A percentile compares a stretch with the other conserved stretches of the same genome.
phyloP scores from a whole-genome alignment of 2,888 invertebrate genomes.

The Pseudolycoriella hygida region DNA sequence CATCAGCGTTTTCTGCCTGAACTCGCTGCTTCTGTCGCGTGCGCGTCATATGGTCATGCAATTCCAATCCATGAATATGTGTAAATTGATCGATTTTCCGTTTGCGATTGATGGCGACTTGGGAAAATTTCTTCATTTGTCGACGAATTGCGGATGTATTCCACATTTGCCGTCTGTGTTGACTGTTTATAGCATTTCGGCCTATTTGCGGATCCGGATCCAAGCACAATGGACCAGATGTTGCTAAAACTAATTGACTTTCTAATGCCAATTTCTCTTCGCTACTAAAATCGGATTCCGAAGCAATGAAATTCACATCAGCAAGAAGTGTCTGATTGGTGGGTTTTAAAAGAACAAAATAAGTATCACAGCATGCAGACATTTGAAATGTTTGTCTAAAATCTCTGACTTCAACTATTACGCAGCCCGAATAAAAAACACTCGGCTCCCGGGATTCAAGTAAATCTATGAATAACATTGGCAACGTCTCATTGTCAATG shows the following conservation, averaged over 20 bases:
- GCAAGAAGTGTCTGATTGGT: slow-evolving; percentile 40
- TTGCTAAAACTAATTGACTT: slow-evolving; percentile 68
- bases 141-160: slow-evolving; percentile 56
- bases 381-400: slow-evolving; percentile 65
- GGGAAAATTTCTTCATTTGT: slow-evolving; percentile 61
- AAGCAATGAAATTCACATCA: slow-evolving; percentile 28
- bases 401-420: slow-evolving; percentile 80
- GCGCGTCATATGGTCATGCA: slow-evolving; percentile 31
- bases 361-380: slow-evolving; percentile 59
- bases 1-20: slow-evolving; percentile 9
- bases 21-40: slow-evolving; percentile 22
- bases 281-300: slow-evolving; percentile 20
- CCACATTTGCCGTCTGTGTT: slow-evolving; percentile 54
- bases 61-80: slow-evolving; percentile 59
- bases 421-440: slow-evolving; percentile 80
- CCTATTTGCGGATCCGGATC: slow-evolving; percentile 76
- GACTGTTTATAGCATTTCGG: slow-evolving; percentile 52
- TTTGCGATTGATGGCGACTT: slow-evolving; percentile 68
- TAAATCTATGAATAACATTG: slow-evolving; percentile 68
- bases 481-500: slow-evolving; percentile 81
- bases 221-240: slow-evolving; percentile 72
- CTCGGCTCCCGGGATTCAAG: slow-evolving; percentile 68
- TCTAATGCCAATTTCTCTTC: slow-evolving; percentile 35
- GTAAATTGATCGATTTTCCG: slow-evolving; percentile 73
- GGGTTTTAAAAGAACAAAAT: slow-evolving; percentile 74